Percentiles rank a stretch among this genome's conserved stretches.
Evolutionary conservation across 2,113 vertebrate species (phyloP).

Genomic region (Hippolais icterina): DNA sequence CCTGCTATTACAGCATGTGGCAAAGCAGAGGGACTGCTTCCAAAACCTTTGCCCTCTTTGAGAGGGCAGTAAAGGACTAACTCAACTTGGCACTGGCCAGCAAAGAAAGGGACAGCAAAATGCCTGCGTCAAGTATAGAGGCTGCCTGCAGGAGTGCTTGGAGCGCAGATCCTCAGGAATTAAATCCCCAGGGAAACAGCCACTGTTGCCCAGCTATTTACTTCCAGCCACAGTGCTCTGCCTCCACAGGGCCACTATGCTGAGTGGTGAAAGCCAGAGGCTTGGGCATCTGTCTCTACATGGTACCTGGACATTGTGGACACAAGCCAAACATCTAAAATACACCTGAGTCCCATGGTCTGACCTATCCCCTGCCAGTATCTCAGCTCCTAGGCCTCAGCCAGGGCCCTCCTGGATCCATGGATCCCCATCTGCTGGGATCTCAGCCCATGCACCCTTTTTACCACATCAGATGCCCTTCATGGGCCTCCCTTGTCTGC

Average conservation of each 20-base stretch:
- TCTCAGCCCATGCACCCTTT: neutral
- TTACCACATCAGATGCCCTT: neutral
- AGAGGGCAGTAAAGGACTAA: neutral
- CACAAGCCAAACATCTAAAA: neutral
- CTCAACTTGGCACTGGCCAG: neutral
- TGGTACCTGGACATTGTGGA: neutral
- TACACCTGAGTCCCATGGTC: neutral
- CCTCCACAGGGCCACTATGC: neutral
- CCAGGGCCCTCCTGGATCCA: neutral
- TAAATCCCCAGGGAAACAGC: neutral
- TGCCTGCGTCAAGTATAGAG: fast-evolving
- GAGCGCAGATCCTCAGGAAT: neutral
- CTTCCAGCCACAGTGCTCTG: neutral
- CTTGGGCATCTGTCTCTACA: neutral
- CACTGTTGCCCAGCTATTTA: neutral
- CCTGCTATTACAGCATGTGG: neutral
- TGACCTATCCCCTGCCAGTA: neutral
- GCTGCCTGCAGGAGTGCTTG: neutral
- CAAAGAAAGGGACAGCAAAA: neutral
- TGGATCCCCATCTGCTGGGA: neutral
- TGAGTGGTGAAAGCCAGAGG: neutral
- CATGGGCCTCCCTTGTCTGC: fast-evolving
- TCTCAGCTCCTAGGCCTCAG: neutral
- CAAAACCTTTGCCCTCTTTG: neutral
- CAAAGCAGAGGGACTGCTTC: neutral